Evolutionary conservation across 1,140 invertebrate genomes (phyloP), one percentile per base, ranked within the genome.

Genomic region (Steinernema khuongi): DNA sequence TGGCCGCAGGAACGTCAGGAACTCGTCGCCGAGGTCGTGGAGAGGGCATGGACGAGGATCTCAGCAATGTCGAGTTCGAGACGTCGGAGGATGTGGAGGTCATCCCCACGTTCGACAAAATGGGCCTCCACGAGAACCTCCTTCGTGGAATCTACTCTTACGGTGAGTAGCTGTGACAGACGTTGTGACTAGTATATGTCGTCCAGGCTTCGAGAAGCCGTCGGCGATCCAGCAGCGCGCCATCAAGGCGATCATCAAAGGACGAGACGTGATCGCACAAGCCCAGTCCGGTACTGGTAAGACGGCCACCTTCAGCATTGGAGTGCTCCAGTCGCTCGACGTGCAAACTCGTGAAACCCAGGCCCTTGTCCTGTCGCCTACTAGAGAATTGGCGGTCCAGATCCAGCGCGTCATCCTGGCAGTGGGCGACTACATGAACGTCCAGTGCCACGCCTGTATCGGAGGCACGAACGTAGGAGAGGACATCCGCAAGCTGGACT

Each of bases 1-100:
- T n/a, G n/a, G n/a, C n/a, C n/a, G n/a, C n/a, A n/a, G n/a, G n/a
- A n/a, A n/a, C n/a, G n/a, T n/a, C n/a, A n/a, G n/a, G n/a, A n/a
- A n/a, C n/a, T n/a, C n/a, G n/a, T n/a, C n/a, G n/a, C n/a, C n/a
- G n/a, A n/a, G n/a, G n/a, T n/a, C n/a, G n/a, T n/a, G n/a, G n/a
- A n/a, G n/a, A n/a, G n/a, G n/a, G n/a, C n/a, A 73, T 70, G 28
- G 67, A 75, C 1, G 82, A 84, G n/a, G 82, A 84, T 72, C 71
- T 84, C 30, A 43, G 77, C 1, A 95, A 96, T 88, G 93, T 98
- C 67, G 94, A 97, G 87, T 99, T 99, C 87, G 96, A 99, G 89
- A 99, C 96, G 0, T 97, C 94, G 83, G 96, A 99, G 90, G 95
- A 97, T 91, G 94, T 99, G 43, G 94, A 97, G 88, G 94, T 98